A percentile compares a stretch with the other conserved stretches of the same genome.
These are phyloP conservation scores for Agrotis exclamationis DNA, from an alignment of 2,888 invertebrate species.

Conservation along the genomic window DNA sequence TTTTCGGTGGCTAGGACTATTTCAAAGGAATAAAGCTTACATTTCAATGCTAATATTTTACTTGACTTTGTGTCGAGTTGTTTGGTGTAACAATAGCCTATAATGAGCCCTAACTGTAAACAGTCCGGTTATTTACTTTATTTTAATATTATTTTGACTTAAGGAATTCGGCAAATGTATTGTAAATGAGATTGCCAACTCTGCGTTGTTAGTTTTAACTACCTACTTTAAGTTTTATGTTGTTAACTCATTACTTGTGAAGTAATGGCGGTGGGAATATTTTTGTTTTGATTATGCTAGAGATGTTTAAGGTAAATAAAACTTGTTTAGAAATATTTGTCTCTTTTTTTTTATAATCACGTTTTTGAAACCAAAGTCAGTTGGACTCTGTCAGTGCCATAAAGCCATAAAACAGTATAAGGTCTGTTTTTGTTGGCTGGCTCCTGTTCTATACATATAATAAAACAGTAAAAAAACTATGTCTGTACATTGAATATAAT, in stretches of 20 bases:
- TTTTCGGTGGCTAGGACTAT: not conserved
- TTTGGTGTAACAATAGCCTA: not conserved
- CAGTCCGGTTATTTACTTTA: constrained; percentile 29
- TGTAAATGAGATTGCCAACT: constrained; percentile 74
- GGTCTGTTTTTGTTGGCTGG: too few relatives aligned
- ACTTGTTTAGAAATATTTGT: constrained; percentile 73
- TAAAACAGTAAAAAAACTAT: too few relatives aligned
- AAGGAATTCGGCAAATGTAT: constrained; percentile 65
- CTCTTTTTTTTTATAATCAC: constrained; percentile 1
- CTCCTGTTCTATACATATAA: too few relatives aligned
- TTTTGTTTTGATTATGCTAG: constrained; percentile 85
- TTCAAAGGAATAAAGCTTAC: not conserved
- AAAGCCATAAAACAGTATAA: not conserved
- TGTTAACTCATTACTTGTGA: constrained; percentile 84
- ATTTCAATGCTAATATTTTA: constrained; percentile 4
- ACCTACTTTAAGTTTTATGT: constrained; percentile 78
- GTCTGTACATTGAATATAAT: too few relatives aligned
- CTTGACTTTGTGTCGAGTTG: not conserved
- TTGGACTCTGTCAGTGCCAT: too few relatives aligned
- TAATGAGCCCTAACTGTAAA: constrained; percentile 27
- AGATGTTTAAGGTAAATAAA: constrained; percentile 86
- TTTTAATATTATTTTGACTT: constrained; percentile 51
- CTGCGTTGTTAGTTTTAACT: constrained; percentile 70
- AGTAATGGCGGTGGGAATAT: constrained; percentile 80
- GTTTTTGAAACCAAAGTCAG: too few relatives aligned